Evolutionary conservation across 2,797 vertebrate species (phyloP), one percentile per base, ranked within the genome.

Genomic region (Betta splendens): DNA sequence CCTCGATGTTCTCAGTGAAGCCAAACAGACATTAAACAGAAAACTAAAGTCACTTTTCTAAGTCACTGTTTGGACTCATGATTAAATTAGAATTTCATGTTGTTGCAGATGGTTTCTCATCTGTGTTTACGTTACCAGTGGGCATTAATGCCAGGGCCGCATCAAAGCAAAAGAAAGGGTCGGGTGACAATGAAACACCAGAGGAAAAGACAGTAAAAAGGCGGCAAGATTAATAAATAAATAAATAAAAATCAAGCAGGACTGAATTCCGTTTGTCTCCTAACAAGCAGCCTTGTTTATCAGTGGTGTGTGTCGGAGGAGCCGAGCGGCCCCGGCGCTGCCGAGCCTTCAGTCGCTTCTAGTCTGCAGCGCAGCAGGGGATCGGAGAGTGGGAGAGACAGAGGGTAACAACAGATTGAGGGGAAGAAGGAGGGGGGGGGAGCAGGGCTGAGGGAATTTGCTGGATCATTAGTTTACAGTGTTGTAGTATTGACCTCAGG

Each of bases 391-490:
- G 60, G 58, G 80, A 75, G 83, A 85, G 72, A 76, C 48, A 38
- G 74, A 86, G 84, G 80, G 73, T 75, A 85, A 75, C 80, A 79
- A 62, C 74, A 85, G 79, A 84, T 64, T 83, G 77, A 81, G 72
- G 66, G 42, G 40, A 52, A 66, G 72, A 29, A 49, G 71, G 57
- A 68, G 70, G 64, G 65, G 55, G 72, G 61, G 61, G 49, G 65
- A 75, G 69, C 72, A 58, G 64, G 71, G 75, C 73, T 70, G 75
- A 68, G 83, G 80, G 84, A 89, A 86, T 89, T 87, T 87, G 79
- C 84, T 80, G 82, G 84, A 85, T 88, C 87, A 89, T 91, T 90
- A 87, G 87, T 88, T 87, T 85, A 87, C 87, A 78, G 79, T 79
- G 79, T 87, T 90, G 87, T 87, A 74, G 83, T 84, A 83, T 84